These are phyloP conservation scores for Drosophila cognata DNA, from an alignment of 2,888 invertebrate genomes.

Conservation along the genomic window DNA sequence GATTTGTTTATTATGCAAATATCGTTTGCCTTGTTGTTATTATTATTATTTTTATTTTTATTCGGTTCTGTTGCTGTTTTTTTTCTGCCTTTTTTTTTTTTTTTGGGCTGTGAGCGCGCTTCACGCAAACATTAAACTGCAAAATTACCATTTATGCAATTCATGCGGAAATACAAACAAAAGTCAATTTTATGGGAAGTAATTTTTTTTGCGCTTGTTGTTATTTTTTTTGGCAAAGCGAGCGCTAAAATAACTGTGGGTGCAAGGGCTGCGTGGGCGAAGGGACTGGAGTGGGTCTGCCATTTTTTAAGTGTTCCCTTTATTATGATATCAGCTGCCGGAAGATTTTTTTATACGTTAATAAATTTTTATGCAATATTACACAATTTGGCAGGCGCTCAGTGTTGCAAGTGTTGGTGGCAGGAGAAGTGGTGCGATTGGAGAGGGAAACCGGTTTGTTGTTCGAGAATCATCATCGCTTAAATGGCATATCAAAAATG, in stretches of 20 bases:
- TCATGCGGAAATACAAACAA: constrained; percentile 82
- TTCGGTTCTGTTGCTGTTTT: constrained; percentile 24
- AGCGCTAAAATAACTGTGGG: constrained; percentile 10
- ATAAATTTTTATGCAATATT: constrained; percentile 80
- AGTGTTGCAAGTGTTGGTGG: neutral
- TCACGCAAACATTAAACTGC: constrained; percentile 76
- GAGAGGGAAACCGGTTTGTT: neutral
- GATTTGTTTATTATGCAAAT: constrained; percentile 81
- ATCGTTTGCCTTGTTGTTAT: constrained; percentile 46
- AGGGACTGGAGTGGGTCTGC: constrained; percentile 27
- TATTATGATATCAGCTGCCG: constrained; percentile 80
- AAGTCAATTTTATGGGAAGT: constrained; percentile 75
- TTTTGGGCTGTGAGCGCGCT: constrained; percentile 26
- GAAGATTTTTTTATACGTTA: constrained; percentile 70
- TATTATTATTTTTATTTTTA: constrained; percentile 27
- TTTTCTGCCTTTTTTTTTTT: constrained; percentile 12
- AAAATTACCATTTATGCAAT: constrained; percentile 82
- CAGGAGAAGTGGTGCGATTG: neutral
- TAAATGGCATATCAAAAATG: constrained; percentile 78
- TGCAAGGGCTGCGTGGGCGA: neutral
- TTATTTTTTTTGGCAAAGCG: constrained; percentile 36
- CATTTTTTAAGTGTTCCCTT: constrained; percentile 78
- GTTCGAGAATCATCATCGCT: constrained; percentile 45
- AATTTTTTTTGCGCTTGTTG: constrained; percentile 28
- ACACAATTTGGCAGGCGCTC: constrained; percentile 64